Base-by-base conservation (phyloP, 2,888 invertebrate species). In the Rhagium mordax region DNA sequence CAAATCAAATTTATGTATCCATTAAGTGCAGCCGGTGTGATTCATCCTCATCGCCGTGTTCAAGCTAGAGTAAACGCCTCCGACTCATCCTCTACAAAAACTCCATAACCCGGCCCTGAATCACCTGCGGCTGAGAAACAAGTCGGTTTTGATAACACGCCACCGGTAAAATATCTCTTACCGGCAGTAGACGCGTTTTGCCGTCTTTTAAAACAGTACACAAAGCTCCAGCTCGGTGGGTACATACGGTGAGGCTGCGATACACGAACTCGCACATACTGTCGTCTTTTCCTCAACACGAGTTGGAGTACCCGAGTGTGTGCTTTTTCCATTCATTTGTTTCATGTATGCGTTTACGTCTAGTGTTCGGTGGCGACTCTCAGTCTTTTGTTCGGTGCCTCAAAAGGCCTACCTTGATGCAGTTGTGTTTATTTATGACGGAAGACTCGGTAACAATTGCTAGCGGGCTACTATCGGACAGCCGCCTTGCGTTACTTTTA, bases 101-200 rank as follows among this genome's bases (percentile, higher is more conserved):
- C 6, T n/a, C 47, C 6, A 20, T 6, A 21, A 59, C 21, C 70
- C 70, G 70, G 64, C 59, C 70, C 70, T 70, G 70, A 10, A 6
- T 70, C 70, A 70, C 70, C 64, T 70, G 70, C 51, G 41, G 47
- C 62, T 57, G 13, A 48, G 66, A 60, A 71, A 48, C 51, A 60
- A 60, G 66, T 71, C 71, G 53, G 66, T 61, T 70, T 60, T 65
- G 71, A 60, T 66, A 66, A 66, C 66, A 49, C 66, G 66, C 71
- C 66, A 66, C 71, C 71, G 71, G 71, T 71, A 71, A 59, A 65
- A 65, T 64, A 65, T 71, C 57, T 65, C 65, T 65, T 48, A 57
- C 64, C 59, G 60, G 65, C 60, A 71, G 71, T 60, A 59, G 71
- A 57, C 70, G 51, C 24, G 65, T 66, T 66, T 60, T 33, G 66